phyloP scores from a whole-genome alignment of 2,797 vertebrate species.

The Rhinichthys osculus region DNA sequence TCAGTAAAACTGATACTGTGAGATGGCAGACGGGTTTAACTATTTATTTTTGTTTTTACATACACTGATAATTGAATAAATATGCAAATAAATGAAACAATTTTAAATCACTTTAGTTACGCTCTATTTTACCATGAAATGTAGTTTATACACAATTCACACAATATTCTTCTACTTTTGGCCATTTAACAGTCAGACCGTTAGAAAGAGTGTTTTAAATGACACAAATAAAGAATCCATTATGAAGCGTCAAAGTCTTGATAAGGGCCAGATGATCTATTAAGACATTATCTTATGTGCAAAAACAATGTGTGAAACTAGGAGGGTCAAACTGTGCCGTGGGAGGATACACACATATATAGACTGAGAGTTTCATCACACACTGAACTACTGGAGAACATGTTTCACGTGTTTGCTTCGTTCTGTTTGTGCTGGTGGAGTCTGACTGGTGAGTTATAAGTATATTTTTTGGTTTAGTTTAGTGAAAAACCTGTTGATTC shows the following conservation, averaged over 20 bases:
- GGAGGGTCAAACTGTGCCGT: too few species aligned
- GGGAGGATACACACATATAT: background rate
- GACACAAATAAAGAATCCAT: background rate
- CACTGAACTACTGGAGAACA: background rate
- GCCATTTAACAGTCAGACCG: background rate
- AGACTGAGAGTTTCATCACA: background rate
- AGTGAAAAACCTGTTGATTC: background rate
- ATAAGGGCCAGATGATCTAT: background rate
- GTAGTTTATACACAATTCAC: background rate
- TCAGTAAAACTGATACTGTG: background rate
- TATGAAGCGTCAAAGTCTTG: background rate
- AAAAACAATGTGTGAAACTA: background rate
- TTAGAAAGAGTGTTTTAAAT: background rate
- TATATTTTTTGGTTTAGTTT: too few species aligned
- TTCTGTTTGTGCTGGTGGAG: background rate
- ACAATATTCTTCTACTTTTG: background rate
- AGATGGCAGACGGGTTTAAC: background rate
- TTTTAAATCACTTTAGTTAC: background rate
- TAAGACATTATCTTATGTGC: background rate
- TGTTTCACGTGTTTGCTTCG: background rate
- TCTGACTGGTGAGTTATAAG: background rate
- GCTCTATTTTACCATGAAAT: background rate
- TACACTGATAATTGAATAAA: background rate
- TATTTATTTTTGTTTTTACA: background rate
- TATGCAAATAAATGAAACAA: fast-evolving